Evolutionary conservation across 1,140 invertebrate species (phyloP).

Genomic region (Cydia pomonella): DNA sequence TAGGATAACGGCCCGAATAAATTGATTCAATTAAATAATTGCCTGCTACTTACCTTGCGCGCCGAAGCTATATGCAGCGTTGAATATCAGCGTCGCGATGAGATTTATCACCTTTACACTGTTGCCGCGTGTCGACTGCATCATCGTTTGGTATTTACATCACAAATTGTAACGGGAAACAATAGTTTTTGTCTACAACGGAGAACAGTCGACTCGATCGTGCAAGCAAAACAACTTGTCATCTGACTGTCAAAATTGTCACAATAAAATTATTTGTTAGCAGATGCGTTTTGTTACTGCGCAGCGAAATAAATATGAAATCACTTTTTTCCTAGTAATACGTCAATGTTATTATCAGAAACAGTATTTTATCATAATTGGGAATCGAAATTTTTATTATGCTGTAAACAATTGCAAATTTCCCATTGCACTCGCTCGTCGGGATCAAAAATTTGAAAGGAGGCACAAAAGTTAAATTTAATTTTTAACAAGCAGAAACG

Average conservation of each 20-base stretch:
- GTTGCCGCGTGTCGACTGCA: slow-evolving; percentile 49
- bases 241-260: slow-evolving; percentile 45
- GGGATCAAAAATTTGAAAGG: too few species aligned
- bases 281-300: slow-evolving; percentile 20
- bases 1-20: slow-evolving; percentile 60
- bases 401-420: too few species aligned
- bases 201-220: slow-evolving; percentile 42
- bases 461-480: too few species aligned
- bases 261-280: slow-evolving; percentile 41
- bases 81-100: slow-evolving; percentile 56
- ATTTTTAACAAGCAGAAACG: too few species aligned
- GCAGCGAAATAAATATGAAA: not conserved
- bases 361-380: too few species aligned
- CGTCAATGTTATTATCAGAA: too few species aligned
- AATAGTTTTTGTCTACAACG: slow-evolving; percentile 50
- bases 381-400: too few species aligned
- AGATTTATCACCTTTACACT: slow-evolving; percentile 56
- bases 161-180: slow-evolving; percentile 53
- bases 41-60: slow-evolving; percentile 67
- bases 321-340: too few species aligned
- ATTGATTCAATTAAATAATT: slow-evolving; percentile 80
- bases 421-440: too few species aligned
- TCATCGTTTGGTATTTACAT: slow-evolving; percentile 53
- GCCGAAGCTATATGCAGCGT: slow-evolving; percentile 59
- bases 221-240: slow-evolving; percentile 59